Conservation (phyloP, 2,113 vertebrate species). For the Mesitornis unicolor region DNA sequence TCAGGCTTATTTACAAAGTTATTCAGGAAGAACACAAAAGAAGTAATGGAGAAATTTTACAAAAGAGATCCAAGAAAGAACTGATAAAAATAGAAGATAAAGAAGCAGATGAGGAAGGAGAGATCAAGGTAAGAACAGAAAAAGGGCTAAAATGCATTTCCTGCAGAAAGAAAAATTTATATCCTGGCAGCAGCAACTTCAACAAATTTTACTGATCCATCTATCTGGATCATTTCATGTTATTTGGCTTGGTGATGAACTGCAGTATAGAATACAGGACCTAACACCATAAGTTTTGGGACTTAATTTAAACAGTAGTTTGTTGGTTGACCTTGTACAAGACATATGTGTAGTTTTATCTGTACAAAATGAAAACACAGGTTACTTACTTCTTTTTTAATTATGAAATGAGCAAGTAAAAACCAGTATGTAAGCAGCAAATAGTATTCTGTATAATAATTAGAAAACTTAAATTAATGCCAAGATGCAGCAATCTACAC, state of each 20-base stretch:
- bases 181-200: background rate
- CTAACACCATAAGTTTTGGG: background rate
- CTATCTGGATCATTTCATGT: background rate
- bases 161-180: background rate
- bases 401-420: background rate
- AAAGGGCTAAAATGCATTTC: background rate
- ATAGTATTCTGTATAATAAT: background rate
- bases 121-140: background rate
- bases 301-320: background rate
- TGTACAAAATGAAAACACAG: background rate
- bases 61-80: background rate
- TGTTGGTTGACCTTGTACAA: background rate
- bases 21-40: background rate
- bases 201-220: background rate
- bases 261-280: background rate
- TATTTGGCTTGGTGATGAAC: background rate
- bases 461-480: background rate
- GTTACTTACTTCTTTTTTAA: background rate
- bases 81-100: background rate
- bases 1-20: background rate
- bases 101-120: background rate
- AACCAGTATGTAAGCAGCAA: background rate
- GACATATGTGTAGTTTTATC: background rate
- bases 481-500: background rate
- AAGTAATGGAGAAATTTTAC: background rate